A percentile compares a stretch with the other conserved stretches of the same genome.
Conservation (phyloP, 2,113 vertebrate genomes). For the Oryzias curvinotus region DNA sequence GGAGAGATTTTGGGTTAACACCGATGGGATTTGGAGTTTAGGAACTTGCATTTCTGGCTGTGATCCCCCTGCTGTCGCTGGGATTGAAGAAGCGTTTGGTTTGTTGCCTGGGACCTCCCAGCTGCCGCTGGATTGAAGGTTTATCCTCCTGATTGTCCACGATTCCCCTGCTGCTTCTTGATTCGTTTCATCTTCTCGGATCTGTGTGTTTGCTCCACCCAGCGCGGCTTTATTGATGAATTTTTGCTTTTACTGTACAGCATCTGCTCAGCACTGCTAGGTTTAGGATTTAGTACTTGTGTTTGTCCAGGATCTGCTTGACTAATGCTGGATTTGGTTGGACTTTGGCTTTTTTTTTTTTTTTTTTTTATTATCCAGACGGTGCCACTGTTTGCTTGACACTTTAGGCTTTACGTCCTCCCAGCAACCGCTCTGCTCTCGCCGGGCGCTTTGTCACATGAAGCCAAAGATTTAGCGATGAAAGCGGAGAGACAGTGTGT, state of each 20-base stretch:
- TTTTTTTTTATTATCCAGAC: constrained; percentile 45
- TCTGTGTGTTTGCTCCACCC: constrained; percentile 40
- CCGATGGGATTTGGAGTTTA: constrained; percentile 63
- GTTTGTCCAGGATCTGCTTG: constrained; percentile 22
- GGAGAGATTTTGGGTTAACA: constrained; percentile 47
- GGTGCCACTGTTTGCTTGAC: constrained; percentile 52
- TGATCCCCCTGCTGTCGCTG: constrained; percentile 23
- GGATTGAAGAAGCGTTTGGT: constrained; percentile 61
- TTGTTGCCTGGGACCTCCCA: constrained; percentile 54
- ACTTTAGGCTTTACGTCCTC: constrained; percentile 47
- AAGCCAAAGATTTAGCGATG: constrained; percentile 47
- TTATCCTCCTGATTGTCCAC: constrained; percentile 53
- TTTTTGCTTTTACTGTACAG: constrained; percentile 30
- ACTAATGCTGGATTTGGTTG: constrained; percentile 38
- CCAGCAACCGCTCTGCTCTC: constrained; percentile 20
- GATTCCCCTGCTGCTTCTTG: constrained; percentile 38
- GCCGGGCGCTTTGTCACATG: constrained; percentile 39
- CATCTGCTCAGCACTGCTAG: constrained; percentile 30
- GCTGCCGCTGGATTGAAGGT: constrained; percentile 67
- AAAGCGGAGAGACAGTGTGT: constrained; percentile 34
- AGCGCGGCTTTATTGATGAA: constrained; percentile 49
- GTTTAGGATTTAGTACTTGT: constrained; percentile 49
- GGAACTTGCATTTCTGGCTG: constrained; percentile 36
- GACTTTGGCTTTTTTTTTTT: background rate
- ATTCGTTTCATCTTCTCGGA: constrained; percentile 53